phyloP scores from a whole-genome alignment of 2,113 vertebrate genomes.

The Sorex araneus region DNA sequence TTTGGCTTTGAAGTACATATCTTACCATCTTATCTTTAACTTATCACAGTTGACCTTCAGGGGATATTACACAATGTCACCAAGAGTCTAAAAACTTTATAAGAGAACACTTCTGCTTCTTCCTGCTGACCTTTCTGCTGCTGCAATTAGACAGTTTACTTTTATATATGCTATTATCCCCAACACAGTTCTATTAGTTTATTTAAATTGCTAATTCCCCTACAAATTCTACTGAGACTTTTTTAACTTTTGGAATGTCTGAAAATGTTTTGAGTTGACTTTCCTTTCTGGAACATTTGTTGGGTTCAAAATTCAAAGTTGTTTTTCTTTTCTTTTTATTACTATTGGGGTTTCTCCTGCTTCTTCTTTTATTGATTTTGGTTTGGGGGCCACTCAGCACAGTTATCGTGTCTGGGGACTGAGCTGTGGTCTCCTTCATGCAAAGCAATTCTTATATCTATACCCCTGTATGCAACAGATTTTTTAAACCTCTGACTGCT shows the following conservation, averaged over 20 bases:
- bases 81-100: slow-evolving; percentile 13
- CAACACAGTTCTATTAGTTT: slow-evolving; percentile 22
- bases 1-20: slow-evolving; percentile 18
- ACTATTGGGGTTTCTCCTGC: too few species aligned
- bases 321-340: too few species aligned
- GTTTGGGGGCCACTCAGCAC: too few species aligned
- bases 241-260: slow-evolving; percentile 20
- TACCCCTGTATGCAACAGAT: too few species aligned
- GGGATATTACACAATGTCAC: slow-evolving; percentile 1
- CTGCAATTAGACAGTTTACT: slow-evolving; percentile 43
- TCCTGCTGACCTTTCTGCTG: slow-evolving; percentile 44
- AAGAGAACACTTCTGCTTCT: slow-evolving; percentile 12
- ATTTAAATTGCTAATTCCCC: slow-evolving; percentile 44
- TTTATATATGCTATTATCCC: slow-evolving; percentile 3
- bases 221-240: slow-evolving; percentile 8
- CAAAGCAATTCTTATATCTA: too few species aligned
- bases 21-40: slow-evolving; percentile 10
- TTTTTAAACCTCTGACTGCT: background rate
- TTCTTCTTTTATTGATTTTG: too few species aligned
- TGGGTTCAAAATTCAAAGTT: background rate
- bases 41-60: slow-evolving; percentile 4
- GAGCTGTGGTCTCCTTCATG: too few species aligned
- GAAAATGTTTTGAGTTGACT: slow-evolving; percentile 44
- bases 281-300: slow-evolving; percentile 45
- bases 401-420: too few species aligned